phyloP scores from a whole-genome alignment of 2,113 vertebrate genomes.

The Misgurnus anguillicaudatus region DNA sequence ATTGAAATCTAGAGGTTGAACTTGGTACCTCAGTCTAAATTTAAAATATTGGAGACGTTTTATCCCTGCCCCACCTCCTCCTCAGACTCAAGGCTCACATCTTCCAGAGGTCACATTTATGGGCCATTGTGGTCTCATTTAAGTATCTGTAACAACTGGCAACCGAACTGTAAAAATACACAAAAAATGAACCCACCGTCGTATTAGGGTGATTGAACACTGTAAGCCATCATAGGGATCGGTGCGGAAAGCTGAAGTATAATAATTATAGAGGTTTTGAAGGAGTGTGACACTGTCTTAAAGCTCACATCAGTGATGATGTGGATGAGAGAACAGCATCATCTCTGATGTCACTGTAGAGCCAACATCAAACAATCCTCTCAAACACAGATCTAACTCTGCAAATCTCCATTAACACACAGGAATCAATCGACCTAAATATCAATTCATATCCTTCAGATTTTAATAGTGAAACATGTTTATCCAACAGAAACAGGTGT shows the following conservation, averaged over 20 bases:
- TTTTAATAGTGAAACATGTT: conserved; percentile 1
- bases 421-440: background rate
- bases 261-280: conserved; percentile 29
- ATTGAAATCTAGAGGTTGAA: too few relatives aligned
- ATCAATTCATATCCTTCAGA: conserved; percentile 12
- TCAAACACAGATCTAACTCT: conserved; percentile 14
- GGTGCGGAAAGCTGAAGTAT: background rate
- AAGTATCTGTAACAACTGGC: too few relatives aligned
- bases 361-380: conserved; percentile 27
- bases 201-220: background rate
- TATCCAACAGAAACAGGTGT: background rate
- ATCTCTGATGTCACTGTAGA: conserved; percentile 30
- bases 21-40: too few relatives aligned
- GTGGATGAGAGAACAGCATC: conserved; percentile 23
- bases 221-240: conserved; percentile 2
- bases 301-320: conserved; percentile 17
- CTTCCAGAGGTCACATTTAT: too few relatives aligned
- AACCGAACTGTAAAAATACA: too few relatives aligned
- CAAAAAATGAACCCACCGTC: background rate
- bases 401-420: conserved; percentile 14
- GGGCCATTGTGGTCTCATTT: too few relatives aligned
- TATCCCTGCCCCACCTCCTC: too few relatives aligned
- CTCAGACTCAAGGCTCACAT: too few relatives aligned
- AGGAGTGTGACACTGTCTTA: conserved; percentile 17
- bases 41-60: too few relatives aligned